Conservation (phyloP, 2,888 invertebrate species). For the Rhagonycha fulva region DNA sequence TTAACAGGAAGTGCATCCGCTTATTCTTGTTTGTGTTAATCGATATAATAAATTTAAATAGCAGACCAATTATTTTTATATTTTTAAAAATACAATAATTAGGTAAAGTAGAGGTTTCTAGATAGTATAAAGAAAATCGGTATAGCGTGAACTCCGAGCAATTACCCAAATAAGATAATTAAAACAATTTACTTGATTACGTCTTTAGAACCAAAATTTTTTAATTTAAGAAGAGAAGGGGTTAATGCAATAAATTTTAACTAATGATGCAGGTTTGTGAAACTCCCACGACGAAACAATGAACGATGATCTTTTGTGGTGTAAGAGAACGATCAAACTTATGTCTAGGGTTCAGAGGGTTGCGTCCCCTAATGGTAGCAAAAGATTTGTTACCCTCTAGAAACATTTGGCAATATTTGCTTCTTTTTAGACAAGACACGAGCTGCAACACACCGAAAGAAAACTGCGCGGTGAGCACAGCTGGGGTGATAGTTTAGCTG, state of each 20-base stretch:
- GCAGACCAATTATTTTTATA: not conserved
- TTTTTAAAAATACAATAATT: not conserved
- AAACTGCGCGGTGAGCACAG: not conserved
- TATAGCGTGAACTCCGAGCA: not conserved
- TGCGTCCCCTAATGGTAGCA: not conserved
- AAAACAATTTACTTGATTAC: not conserved
- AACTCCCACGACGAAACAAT: not conserved
- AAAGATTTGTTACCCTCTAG: not conserved
- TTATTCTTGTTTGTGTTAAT: not conserved
- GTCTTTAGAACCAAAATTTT: not conserved
- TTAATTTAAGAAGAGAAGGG: not conserved
- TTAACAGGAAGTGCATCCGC: not conserved
- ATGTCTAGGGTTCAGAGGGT: not conserved
- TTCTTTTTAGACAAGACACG: not conserved
- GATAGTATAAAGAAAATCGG: not conserved
- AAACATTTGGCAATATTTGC: not conserved
- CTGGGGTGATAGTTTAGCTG: not conserved
- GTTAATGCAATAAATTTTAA: not conserved
- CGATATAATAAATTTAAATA: not conserved
- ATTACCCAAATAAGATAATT: not conserved
- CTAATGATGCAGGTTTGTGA: not conserved
- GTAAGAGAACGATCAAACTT: not conserved
- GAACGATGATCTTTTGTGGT: not conserved
- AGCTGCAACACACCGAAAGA: not conserved
- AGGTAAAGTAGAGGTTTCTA: not conserved